Conservation (phyloP, 2,797 vertebrate genomes). For the Alauda arvensis region DNA sequence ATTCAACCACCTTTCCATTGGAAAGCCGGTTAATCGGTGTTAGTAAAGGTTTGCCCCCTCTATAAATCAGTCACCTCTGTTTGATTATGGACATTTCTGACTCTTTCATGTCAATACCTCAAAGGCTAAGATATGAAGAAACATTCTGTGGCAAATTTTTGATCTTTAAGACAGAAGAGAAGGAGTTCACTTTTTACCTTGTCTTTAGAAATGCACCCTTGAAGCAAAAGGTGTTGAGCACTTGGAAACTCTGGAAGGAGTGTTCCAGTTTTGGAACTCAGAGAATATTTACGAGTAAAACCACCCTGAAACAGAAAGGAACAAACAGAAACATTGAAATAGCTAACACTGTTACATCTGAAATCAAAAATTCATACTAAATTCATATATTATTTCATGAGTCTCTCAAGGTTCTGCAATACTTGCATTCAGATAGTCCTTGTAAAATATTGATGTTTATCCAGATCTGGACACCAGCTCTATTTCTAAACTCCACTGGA, state of each 20-base stretch:
- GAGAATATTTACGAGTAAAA: constrained; percentile 96
- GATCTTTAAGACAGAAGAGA: constrained; percentile 45
- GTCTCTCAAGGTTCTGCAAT: background rate
- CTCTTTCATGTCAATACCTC: constrained; percentile 68
- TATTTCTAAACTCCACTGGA: background rate
- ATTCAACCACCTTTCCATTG: constrained; percentile 69
- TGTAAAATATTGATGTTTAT: background rate
- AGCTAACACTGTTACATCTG: background rate
- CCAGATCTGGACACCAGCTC: background rate
- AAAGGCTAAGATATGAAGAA: constrained; percentile 59
- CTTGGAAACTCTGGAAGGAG: constrained; percentile 95
- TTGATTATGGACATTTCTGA: constrained; percentile 71
- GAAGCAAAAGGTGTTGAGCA: constrained; percentile 91
- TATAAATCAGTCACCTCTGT: constrained; percentile 76
- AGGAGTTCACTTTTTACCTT: constrained; percentile 79
- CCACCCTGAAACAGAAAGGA: constrained; percentile 82
- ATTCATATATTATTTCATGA: background rate
- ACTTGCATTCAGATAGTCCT: background rate
- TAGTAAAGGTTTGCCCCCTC: constrained; percentile 67
- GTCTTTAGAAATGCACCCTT: constrained; percentile 89
- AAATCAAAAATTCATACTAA: background rate
- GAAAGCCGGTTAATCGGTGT: constrained; percentile 66
- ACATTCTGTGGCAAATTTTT: constrained; percentile 50
- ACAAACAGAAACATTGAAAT: background rate
- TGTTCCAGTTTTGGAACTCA: constrained; percentile 97